Base-by-base conservation (phyloP, 2,888 invertebrate species). In the Drepanosiphum platanoidis region DNA sequence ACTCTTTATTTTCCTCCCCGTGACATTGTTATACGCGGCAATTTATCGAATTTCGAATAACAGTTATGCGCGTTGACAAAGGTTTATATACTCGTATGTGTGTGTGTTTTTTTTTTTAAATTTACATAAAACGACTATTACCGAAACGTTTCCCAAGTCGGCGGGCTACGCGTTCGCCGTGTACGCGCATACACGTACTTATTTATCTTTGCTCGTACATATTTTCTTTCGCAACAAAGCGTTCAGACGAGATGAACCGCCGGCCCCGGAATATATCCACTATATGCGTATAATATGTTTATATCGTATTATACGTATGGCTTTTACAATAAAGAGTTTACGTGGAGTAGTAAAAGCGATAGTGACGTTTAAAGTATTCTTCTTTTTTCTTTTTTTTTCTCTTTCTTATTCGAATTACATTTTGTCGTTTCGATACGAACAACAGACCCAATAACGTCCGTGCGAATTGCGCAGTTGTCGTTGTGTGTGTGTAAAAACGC, bases 41-140 rank as follows among this genome's bases (percentile, higher is more conserved):
- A 42, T 42, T 64, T 22, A 30, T 64, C 30, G 30, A 32, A 42
- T 78, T 78, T 8, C 0, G 30, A 64, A 64, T 27, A 11, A 9
- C 22, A 9, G 8, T 39, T 42, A 4, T 13, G 5, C 30, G 18
- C 4, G 11, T 30, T 32, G 27, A 34, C 46, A 75, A 36, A 27
- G 3, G 8, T 75, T 18, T 42, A 27, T 36, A 27, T 36, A 4
- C 9, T 39, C 39, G 39, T 39, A 39, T 39, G 39, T 4, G 39
- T 4, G 39, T 39, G 4, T 4, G 39, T 39, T 9, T 39, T 7
- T 36, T 4, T 39, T 42, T 64, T 30, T 18, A 27, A 68, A 80
- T 70, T 70, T 80, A 27, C 80, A 70, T 80, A 52, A 52, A 80
- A 52, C 34, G 11, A 22, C 36, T 36, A 70, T 70, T 70, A 11